Conservation (phyloP, 2,888 invertebrate species). For the Gymnocheta viridis region DNA sequence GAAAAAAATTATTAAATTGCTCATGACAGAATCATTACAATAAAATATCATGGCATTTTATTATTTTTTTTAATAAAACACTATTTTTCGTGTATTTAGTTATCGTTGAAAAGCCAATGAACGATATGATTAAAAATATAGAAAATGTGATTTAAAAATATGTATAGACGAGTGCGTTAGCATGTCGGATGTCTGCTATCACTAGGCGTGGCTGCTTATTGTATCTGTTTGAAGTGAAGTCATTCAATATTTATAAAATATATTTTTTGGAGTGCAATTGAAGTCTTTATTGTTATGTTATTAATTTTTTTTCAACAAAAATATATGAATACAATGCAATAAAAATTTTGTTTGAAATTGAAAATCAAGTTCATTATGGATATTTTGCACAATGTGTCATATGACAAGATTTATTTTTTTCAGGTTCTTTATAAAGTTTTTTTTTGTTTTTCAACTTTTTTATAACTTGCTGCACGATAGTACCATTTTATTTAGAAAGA, state of each 20-base stretch:
- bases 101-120: constrained; percentile 22
- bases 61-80: background rate
- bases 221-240: constrained; percentile 9
- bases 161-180: background rate
- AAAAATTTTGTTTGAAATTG: background rate
- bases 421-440: too few species aligned
- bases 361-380: background rate
- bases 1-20: constrained; percentile 26
- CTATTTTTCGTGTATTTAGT: background rate
- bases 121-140: constrained; percentile 18
- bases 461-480: background rate
- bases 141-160: background rate
- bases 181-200: background rate
- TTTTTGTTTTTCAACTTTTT: too few species aligned
- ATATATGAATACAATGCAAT: background rate
- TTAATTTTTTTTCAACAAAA: background rate
- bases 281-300: constrained; percentile 10
- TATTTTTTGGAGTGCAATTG: background rate
- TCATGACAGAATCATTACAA: constrained; percentile 40
- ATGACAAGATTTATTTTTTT: background rate
- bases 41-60: background rate
- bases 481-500: too few species aligned
- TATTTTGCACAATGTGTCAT: background rate
- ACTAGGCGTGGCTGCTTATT: constrained; percentile 4
- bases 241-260: background rate